These are phyloP conservation scores for Cephus pygmeus DNA, from an alignment of 2,888 invertebrate species.

Conservation along the genomic window DNA sequence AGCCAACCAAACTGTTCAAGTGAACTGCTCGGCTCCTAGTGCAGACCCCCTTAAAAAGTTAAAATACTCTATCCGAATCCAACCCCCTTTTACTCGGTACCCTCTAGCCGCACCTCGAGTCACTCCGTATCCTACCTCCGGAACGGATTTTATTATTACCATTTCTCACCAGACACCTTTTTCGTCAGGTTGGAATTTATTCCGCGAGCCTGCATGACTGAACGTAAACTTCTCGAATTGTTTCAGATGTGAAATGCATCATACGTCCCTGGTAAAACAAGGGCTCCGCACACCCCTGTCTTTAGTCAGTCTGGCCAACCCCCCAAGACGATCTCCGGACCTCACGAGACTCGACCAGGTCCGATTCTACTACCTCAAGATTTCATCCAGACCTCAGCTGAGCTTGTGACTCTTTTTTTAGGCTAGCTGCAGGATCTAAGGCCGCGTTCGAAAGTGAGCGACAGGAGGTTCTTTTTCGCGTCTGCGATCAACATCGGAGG, in stretches of 20 bases:
- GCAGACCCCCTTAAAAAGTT: slow-evolving; percentile 55
- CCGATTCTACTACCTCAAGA: neutral
- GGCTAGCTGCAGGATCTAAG: neutral
- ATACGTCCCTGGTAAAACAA: slow-evolving; percentile 5
- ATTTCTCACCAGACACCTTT: slow-evolving; percentile 53
- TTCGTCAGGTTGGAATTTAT: slow-evolving; percentile 24
- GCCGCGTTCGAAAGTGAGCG: neutral
- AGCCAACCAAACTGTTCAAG: slow-evolving; percentile 63
- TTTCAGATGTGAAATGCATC: slow-evolving; percentile 41
- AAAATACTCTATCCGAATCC: slow-evolving; percentile 52
- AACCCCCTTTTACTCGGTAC: slow-evolving; percentile 30
- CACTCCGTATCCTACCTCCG: slow-evolving; percentile 40
- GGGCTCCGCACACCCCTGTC: neutral
- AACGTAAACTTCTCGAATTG: slow-evolving; percentile 41
- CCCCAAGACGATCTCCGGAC: neutral
- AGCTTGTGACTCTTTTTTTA: too few species aligned
- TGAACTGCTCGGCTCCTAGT: slow-evolving; percentile 52
- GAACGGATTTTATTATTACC: slow-evolving; percentile 58
- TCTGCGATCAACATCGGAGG: neutral
- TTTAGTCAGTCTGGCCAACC: neutral
- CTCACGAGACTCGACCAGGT: neutral
- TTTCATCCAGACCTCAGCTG: neutral
- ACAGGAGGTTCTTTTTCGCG: neutral
- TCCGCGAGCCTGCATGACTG: slow-evolving; percentile 30
- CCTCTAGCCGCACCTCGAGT: slow-evolving; percentile 11